Base-by-base conservation (phyloP, 2,797 vertebrate species). In the Micrastur ruficollis region DNA sequence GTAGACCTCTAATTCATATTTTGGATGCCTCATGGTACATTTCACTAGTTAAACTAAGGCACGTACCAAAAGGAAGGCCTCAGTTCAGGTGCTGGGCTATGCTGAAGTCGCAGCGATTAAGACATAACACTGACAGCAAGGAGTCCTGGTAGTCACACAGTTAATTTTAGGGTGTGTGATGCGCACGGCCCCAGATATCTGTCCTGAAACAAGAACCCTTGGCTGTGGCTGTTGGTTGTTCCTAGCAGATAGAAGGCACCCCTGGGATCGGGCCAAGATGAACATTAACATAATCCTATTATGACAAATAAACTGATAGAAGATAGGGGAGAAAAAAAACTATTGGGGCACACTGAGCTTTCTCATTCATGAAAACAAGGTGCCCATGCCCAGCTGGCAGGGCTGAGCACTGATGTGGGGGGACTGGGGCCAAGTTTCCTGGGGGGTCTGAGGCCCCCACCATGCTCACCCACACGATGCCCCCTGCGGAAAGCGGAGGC, bases 11-110 rank as follows among this genome's bases (percentile, higher is more conserved):
- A 23, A 34, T 29, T 72, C 0, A 0, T 32, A 29, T 52, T 93
- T 53, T 52, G 52, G 61, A 58, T 0, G 2, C 26, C 23, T 53
- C 7, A 5, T 14, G 31, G 46, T 63, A 34, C 22, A 18, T 75
- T 68, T 92, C 42, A 14, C 25, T 66, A 29, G 18, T 44, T 52
- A 42, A 70, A 61, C 6, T 22, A 18, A 23, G 67, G 22, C 0
- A 0, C 12, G 9, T 4, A 40, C 14, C 25, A 10, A 26, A 86
- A 66, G 46, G 22, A 70, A 81, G 15, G 14, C 49, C 46, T 50
- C 0, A 0, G 27, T 36, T 81, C 38, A 36, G 58, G 62, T 1
- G 0, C 50, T 47, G 21, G 31, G 31, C 53, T 53, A 3, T 0
- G 5, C 75, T 63, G 46, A 53, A 36, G 65, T 52, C 4, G 9